These are phyloP conservation scores for Trematomus loennbergii DNA, from an alignment of 2,113 vertebrate genomes.

Conservation along the genomic window DNA sequence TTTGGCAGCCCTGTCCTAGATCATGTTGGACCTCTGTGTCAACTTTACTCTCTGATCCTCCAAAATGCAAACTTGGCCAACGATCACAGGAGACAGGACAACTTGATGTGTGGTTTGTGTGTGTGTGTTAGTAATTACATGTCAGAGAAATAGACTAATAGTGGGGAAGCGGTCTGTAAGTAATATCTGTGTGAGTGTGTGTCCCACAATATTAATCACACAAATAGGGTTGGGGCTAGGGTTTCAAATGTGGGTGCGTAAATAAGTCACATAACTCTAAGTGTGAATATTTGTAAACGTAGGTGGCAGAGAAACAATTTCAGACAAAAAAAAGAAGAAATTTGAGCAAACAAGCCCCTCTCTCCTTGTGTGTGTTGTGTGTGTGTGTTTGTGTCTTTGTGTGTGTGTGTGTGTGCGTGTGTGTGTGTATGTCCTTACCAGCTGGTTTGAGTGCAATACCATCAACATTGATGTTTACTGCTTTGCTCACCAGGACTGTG, in stretches of 20 bases:
- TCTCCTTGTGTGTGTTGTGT: too few relatives aligned
- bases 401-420: too few relatives aligned
- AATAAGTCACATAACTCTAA: constrained; percentile 25
- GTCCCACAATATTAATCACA: constrained; percentile 9
- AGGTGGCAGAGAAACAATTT: constrained; percentile 7
- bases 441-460: constrained; percentile 91
- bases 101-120: constrained; percentile 71
- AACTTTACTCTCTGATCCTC: constrained; percentile 76
- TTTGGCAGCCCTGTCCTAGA: constrained; percentile 25
- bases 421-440: constrained; percentile 80
- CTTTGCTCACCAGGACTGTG: constrained; percentile 93
- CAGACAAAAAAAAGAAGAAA: not conserved
- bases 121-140: constrained; percentile 48
- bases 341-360: too few relatives aligned
- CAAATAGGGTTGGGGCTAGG: constrained; percentile 4
- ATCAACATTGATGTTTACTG: constrained; percentile 88
- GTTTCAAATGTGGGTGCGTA: constrained; percentile 16
- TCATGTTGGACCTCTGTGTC: constrained; percentile 67
- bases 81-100: constrained; percentile 67
- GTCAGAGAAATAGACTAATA: constrained; percentile 53
- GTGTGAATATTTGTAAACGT: constrained; percentile 38
- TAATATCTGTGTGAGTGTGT: constrained; percentile 29
- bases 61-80: constrained; percentile 70
- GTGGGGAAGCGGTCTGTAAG: constrained; percentile 44
- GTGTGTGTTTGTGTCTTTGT: too few relatives aligned